Evolutionary conservation across 2,797 vertebrate species (phyloP), one percentile per base, ranked within the genome.

Genomic region (Huso huso): DNA sequence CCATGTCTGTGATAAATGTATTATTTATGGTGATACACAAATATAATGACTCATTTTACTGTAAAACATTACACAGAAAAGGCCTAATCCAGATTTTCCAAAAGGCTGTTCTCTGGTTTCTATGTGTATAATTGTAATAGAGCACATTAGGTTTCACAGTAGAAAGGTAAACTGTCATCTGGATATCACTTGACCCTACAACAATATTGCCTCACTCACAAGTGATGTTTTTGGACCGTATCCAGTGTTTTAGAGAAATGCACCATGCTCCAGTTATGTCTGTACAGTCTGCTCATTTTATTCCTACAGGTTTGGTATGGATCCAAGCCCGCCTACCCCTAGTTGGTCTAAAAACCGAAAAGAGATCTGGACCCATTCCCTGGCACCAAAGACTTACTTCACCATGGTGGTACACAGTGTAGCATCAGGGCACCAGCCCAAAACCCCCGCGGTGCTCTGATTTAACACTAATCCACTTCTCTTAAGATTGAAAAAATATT

Each of bases 1-100:
- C 23, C 37, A 63, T 68, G 57, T 52, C 61, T 49, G 13, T 18
- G 62, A 13, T 13, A 6, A 7, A 51, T 51, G 49, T 1, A 10
- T 63, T n/a, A 10, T 64, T 9, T 51, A 64, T 9, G 15, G 3
- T 37, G 89, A 91, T 15, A 64, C 50, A 63, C 51, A 62, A 12
- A 48, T 48, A 64, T 52, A 8, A 15, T 51, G 4, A 18, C 8
- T 18, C 23, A 23, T 37, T 88, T 7, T 37, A 64, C 2, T 3
- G 6, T 37, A 23, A 12, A 7, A 64, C 12, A 51, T 7, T 90
- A 91, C 89, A 90, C 90, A 90, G 90, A 51, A 57, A 51, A 55
- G 48, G 51, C 37, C n/a, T 13, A 49, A 66, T 59, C 37, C 65
- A 58, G 6, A 49, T 49, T 11, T n/a, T 90, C 57, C 57, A 59